Evolutionary conservation across 2,113 vertebrate genomes (phyloP).

Genomic region (Penelope pileata): DNA sequence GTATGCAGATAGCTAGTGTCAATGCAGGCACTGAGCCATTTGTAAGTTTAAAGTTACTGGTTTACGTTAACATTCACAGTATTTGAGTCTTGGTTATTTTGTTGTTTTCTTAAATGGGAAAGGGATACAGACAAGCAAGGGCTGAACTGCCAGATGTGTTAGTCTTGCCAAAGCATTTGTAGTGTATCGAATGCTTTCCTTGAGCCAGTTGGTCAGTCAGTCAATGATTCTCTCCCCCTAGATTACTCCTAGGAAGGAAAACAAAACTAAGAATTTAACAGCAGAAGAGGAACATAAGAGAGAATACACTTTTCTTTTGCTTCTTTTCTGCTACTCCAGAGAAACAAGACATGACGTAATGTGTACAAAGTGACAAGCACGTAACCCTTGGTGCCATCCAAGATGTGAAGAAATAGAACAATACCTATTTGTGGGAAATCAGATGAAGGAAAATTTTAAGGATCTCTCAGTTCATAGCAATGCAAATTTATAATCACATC

Average conservation of each 20-base stretch:
- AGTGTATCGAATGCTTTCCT: constrained; percentile 17
- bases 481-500: neutral
- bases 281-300: neutral
- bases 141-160: constrained; percentile 16
- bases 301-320: neutral
- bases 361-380: neutral
- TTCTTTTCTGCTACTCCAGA: neutral
- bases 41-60: constrained; percentile 48
- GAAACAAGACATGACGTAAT: neutral
- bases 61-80: constrained; percentile 34
- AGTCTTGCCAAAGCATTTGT: neutral
- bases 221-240: neutral
- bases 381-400: neutral
- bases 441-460: neutral
- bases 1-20: constrained; percentile 10
- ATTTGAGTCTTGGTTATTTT: constrained; percentile 22
- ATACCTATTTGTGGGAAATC: neutral
- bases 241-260: neutral
- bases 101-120: constrained; percentile 27
- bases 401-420: neutral
- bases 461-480: neutral
- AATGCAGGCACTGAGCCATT: neutral
- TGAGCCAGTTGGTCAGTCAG: constrained; percentile 19
- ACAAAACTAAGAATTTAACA: neutral
- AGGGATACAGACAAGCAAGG: neutral